Conservation (phyloP, 2,888 invertebrate genomes). For the Lycaena phlaeas region DNA sequence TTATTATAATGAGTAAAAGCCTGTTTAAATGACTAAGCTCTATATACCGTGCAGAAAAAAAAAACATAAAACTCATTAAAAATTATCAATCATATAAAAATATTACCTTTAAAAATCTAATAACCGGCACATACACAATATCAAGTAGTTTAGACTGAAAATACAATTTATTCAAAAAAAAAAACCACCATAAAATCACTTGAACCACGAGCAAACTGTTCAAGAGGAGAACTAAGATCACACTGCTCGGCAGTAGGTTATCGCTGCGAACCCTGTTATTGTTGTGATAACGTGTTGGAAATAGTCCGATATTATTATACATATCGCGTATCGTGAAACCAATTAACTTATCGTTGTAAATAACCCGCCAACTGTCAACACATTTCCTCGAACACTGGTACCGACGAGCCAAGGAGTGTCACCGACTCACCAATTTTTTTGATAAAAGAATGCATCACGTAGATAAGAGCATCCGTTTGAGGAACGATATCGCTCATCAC, state of each 20-base stretch:
- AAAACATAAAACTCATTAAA: too few relatives aligned
- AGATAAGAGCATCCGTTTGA: too few relatives aligned
- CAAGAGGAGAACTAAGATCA: constrained; percentile 17
- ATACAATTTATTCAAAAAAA: constrained; percentile 1
- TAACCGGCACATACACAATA: constrained; percentile 5
- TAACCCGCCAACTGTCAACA: constrained; percentile 41
- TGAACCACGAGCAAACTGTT: too few relatives aligned
- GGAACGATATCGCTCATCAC: too few relatives aligned
- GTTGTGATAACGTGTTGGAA: constrained; percentile 68
- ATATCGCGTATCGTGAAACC: constrained; percentile 60
- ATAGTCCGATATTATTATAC: constrained; percentile 64
- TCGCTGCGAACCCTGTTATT: constrained; percentile 50
- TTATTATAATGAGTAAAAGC: too few relatives aligned
- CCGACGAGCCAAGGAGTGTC: neutral
- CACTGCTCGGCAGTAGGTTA: constrained; percentile 4
- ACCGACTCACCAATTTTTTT: neutral
- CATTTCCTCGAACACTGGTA: constrained; percentile 32
- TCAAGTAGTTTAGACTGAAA: neutral
- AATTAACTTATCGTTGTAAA: constrained; percentile 50
- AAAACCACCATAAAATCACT: constrained; percentile 11
- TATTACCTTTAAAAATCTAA: constrained; percentile 5
- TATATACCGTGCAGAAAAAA: too few relatives aligned
- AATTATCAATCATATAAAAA: too few relatives aligned
- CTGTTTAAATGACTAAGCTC: too few relatives aligned
- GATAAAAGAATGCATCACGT: neutral